Evolutionary conservation across 1,140 invertebrate genomes (phyloP), one percentile per base, ranked within the genome.

Genomic region (Drosophila sturtevanti): DNA sequence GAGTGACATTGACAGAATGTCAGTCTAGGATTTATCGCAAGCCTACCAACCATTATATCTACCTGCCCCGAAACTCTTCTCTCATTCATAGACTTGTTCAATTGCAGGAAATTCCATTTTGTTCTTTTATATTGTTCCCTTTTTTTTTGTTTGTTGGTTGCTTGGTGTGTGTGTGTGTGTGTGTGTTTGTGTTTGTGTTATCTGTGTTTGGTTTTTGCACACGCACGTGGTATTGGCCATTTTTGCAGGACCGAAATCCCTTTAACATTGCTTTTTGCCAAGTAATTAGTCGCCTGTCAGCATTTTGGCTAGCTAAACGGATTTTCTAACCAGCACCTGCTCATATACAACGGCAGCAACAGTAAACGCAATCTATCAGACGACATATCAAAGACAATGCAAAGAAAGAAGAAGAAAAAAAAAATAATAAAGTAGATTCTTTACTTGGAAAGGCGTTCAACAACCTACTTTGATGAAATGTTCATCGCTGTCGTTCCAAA

Each of bases 201-300:
- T 31, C 27, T 31, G 3, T 31, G 27, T 31, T 6, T 31, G 66
- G 59, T 61, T 70, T 71, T 78, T 54, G 72, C 62, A 63, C 31
- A 60, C 61, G 31, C 48, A 16, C 37, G 35, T 21, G 18, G 16
- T 16, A 41, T 21, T 54, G 35, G 44, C 52, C 58, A 69, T 77
- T 77, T 77, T 69, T 59, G 34, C 54, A 58, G 54, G 24, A 60
- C 44, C n/a, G 27, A 70, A 72, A 79, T 79, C 73, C 73, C 41
- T 72, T 68, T 65, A 68, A 60, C 58, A 48, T 76, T 76, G 68
- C 54, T 56, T 72, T 68, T 65, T 79, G 55, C 63, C 72, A 76
- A 75, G 68, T 72, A 79, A 79, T 79, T 79, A 79, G 77, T 79
- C 74, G 73, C 62, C 73, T 79, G 77, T 79, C 77, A 79, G 64